These are phyloP conservation scores for Caenorhabditis japonica DNA, from an alignment of 2,888 invertebrate species.

Conservation along the genomic window DNA sequence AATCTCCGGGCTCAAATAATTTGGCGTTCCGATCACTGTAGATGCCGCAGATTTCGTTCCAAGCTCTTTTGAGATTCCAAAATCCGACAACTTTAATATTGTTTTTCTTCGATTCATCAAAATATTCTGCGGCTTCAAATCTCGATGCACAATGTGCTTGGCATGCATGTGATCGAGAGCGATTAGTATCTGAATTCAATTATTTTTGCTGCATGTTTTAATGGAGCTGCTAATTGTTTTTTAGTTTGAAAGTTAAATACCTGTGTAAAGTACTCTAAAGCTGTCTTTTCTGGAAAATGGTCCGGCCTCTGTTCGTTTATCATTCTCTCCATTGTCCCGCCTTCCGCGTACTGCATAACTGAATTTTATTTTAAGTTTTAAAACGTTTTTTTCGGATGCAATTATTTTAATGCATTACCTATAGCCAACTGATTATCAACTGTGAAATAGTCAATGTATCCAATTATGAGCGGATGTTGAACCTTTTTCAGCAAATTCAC, in stretches of 20 bases:
- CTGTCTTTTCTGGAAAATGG: constrained; percentile 82
- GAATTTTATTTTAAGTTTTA: constrained; percentile 60
- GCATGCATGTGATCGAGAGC: constrained; percentile 87
- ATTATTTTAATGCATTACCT: constrained; percentile 28
- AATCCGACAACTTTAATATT: constrained; percentile 67
- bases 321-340: constrained; percentile 71
- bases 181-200: constrained; percentile 83
- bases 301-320: constrained; percentile 80
- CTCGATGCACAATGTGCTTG: constrained; percentile 86
- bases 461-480: constrained; percentile 85
- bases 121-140: constrained; percentile 89
- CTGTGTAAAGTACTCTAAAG: constrained; percentile 74
- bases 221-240: no score
- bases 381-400: not conserved
- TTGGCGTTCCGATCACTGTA: constrained; percentile 85
- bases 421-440: constrained; percentile 62
- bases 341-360: constrained; percentile 90
- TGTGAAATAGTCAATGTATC: constrained; percentile 83
- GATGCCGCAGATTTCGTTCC: constrained; percentile 80
- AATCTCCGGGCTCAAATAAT: constrained; percentile 89
- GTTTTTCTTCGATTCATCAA: constrained; percentile 83
- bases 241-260: constrained; percentile 16
- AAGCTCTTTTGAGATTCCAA: constrained; percentile 69
- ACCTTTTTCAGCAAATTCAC: constrained; percentile 83
- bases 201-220: no score